These are phyloP conservation scores for Halcyon badia DNA, from an alignment of 2,797 vertebrate species.

Conservation along the genomic window DNA sequence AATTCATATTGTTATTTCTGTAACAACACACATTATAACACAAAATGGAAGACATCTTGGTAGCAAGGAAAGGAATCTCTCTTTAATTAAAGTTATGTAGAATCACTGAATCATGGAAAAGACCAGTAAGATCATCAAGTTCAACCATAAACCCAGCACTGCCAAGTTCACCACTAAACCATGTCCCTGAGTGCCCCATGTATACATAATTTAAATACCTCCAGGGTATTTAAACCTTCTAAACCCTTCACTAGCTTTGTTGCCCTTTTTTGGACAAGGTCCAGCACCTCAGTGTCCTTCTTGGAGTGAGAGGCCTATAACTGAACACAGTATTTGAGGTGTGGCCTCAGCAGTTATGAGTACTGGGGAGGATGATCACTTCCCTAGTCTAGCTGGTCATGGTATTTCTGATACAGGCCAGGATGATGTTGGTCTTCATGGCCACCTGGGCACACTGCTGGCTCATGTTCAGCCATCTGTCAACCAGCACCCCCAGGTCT, in stretches of 20 bases:
- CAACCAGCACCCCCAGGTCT: not conserved
- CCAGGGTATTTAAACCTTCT: too few species aligned
- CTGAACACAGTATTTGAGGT: not conserved
- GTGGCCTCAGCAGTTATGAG: too few species aligned
- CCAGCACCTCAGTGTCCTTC: not conserved
- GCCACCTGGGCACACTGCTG: not conserved
- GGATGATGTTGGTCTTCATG: not conserved
- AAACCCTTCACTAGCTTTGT: not conserved
- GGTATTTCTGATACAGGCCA: not conserved
- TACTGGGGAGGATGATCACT: accelerated
- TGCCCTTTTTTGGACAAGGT: not conserved
- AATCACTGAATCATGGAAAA: not conserved
- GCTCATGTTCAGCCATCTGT: not conserved
- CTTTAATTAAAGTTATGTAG: not conserved
- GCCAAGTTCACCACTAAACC: not conserved
- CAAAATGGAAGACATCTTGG: not conserved
- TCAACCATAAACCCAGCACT: not conserved
- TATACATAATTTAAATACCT: not conserved
- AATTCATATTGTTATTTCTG: not conserved
- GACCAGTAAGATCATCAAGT: not conserved
- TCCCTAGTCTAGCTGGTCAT: not conserved
- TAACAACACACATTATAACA: not conserved
- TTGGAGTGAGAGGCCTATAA: not conserved
- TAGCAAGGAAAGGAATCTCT: not conserved
- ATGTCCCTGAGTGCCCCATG: not conserved